Base-by-base conservation (phyloP, 1,140 invertebrate species). In the Bombus huntii region DNA sequence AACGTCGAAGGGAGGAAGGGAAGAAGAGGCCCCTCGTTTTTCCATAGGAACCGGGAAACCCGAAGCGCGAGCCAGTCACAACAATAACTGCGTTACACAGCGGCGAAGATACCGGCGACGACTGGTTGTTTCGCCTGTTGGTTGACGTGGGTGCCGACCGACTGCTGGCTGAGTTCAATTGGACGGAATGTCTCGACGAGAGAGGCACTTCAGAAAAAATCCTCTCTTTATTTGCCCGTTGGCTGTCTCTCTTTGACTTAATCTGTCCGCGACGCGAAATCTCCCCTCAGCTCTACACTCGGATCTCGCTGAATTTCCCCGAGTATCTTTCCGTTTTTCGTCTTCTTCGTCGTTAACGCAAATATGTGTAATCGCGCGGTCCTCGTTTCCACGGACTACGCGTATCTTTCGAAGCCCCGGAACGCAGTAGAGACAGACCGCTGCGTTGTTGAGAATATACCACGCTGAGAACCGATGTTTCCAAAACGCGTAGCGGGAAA, bases 121-220 rank as follows among this genome's bases (percentile, higher is more conserved):
- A 68, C 65, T 44, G 28, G 44, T 70, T 42, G 82, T 78, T 83
- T 76, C 72, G 72, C 53, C 59, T 65, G 65, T 53, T 34, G 28
- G 44, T 57, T 12, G 65, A 70, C 22, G 44, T 34, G 47, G 74
- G 44, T 59, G 65, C 42, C 57, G 59, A 42, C 59, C 47, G 44
- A 81, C 47, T 31, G 80, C 66, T 28, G 79, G 37, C 65, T 28
- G 42, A 39, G 62, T 66, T 83, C 81, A 83, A 83, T 83, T 77
- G 81, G 62, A 83, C 74, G 82, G 47, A 83, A 83, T 78, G 65
- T 78, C 82, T 57, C 34, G 73, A 15, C 47, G 44, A 37, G 68
- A 44, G 80, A 2, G 28, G 5, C 31, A 8, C n/a, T 18, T 31
- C 6, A 31, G 31, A 66, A 66, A 34, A 66, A 66, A 66, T 66